Percentiles rank a stretch among this genome's conserved stretches.
Conservation (phyloP, 2,888 invertebrate genomes). For the Apodemia zela region DNA sequence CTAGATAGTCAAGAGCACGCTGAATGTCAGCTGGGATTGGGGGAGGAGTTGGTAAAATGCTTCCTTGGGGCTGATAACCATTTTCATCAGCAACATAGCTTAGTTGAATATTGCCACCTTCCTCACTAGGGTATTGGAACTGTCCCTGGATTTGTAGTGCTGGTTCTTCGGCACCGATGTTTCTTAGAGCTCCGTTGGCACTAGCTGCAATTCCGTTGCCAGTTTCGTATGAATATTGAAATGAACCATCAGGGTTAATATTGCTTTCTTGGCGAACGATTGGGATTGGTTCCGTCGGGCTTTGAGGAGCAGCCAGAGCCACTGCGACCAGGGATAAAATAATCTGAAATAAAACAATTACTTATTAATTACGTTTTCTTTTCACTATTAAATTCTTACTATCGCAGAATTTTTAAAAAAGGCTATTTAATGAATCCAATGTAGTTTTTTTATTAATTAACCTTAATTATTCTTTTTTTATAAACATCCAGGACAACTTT, state of each 20-base stretch:
- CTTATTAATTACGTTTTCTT: neutral
- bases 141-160: constrained; percentile 81
- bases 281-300: constrained; percentile 56
- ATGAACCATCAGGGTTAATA: constrained; percentile 81
- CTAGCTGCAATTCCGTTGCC: constrained; percentile 82
- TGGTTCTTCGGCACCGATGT: constrained; percentile 75
- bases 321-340: constrained; percentile 58
- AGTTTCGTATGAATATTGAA: constrained; percentile 80
- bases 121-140: constrained; percentile 82
- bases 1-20: constrained; percentile 83
- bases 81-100: constrained; percentile 85
- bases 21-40: constrained; percentile 86
- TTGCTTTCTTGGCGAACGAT: constrained; percentile 79
- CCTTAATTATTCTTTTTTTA: no score
- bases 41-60: constrained; percentile 82
- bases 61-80: constrained; percentile 83
- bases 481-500: no score
- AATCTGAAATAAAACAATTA: constrained; percentile 47
- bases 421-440: no score
- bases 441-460: no score
- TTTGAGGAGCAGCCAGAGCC: constrained; percentile 62
- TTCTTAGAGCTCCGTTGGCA: constrained; percentile 78
- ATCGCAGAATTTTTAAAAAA: no score
- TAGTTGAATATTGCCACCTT: constrained; percentile 80
- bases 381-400: neutral